Base-by-base conservation (phyloP, 2,113 vertebrate genomes). In the Turnix velox region DNA sequence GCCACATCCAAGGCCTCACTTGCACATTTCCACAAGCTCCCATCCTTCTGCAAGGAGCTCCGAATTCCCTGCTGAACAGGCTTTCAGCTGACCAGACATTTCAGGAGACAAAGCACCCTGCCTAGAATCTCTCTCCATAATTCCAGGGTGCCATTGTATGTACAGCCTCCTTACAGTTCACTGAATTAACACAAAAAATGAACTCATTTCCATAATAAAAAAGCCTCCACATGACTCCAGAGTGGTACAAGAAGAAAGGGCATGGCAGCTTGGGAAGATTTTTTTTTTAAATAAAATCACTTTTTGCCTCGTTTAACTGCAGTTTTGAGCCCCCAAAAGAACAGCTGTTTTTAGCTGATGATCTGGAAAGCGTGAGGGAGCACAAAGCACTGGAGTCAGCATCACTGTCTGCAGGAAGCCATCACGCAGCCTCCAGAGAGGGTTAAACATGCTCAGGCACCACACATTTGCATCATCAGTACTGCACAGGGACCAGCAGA, bases 401-500 rank as follows among this genome's bases (percentile, higher is more conserved):
- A 49, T 2, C 22, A 7, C 52, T 33, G 69, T 7, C 45, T 79
- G 74, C 68, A 84, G 54, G 69, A 63, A 81, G 77, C 16, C 83
- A 39, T 73, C 52, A 30, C 4, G 1, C 2, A 79, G 39, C 54
- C 81, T 7, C 3, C 3, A 37, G 78, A 94, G 63, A 77, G 48
- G 46, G 54, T 59, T 73, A 63, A 67, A 73, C 17, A n/a, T 11
- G 63, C 85, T 4, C 86, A 91, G 80, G 84, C 87, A 76, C n/a
- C 6, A 8, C 78, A 90, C 85, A 93, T 88, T 94, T 93, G 94
- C 91, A 94, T 7, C 87, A 83, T 43, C 93, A 88, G 93, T 66
- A 51, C 78, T 40, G 87, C 82, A 58, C 31, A 1, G 89, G 67
- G 66, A 92, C 87, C 77, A 92, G 96, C 89, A 40, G 14, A 2